A percentile compares a stretch with the other conserved stretches of the same genome.
phyloP scores from a whole-genome alignment of 2,113 vertebrate genomes.

The Hippotragus niger region DNA sequence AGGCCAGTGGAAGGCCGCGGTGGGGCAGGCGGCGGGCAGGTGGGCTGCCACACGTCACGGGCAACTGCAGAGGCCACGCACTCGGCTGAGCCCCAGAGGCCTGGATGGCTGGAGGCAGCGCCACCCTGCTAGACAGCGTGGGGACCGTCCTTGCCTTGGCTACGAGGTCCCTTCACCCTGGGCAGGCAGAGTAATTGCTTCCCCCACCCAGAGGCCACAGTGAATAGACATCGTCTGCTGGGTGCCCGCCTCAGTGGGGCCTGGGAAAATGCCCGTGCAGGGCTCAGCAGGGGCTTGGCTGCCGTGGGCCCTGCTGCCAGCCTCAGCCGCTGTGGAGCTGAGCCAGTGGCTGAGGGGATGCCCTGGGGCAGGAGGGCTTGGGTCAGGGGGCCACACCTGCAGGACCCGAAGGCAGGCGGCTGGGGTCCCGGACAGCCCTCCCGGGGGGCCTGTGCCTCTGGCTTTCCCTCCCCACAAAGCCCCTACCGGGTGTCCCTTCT shows the following conservation, averaged over 20 bases:
- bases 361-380: fast-evolving
- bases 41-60: fast-evolving
- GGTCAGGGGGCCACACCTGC: neutral
- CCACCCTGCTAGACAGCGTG: fast-evolving
- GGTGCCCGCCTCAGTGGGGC: neutral
- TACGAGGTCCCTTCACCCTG: fast-evolving
- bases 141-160: neutral
- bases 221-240: neutral
- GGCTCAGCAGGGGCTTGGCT: fast-evolving
- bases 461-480: too few relatives aligned
- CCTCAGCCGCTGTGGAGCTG: neutral
- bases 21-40: neutral
- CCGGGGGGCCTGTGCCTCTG: neutral
- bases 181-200: neutral
- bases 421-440: fast-evolving
- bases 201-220: neutral
- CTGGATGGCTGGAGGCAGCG: neutral
- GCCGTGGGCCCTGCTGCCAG: fast-evolving
- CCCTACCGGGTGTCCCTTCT: neutral
- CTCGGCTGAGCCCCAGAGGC: neutral
- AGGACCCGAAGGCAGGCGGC: neutral
- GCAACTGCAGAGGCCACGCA: neutral
- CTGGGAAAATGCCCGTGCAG: neutral
- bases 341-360: fast-evolving
- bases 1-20: too few relatives aligned